Conservation (phyloP, 2,888 invertebrate species). For the Penaeus monodon region DNA sequence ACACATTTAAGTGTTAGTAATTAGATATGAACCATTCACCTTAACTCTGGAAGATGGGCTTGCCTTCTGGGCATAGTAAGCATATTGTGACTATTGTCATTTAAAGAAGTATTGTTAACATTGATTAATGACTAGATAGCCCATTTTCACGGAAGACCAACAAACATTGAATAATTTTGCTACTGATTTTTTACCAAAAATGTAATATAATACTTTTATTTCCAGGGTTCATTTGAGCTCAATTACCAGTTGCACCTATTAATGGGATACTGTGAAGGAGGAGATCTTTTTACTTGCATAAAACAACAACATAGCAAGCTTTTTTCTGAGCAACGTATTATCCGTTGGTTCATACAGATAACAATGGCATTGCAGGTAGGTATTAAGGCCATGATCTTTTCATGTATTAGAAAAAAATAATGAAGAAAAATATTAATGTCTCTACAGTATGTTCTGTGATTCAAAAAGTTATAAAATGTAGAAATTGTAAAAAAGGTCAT, state of each 20-base stretch:
- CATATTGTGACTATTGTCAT: too few species aligned
- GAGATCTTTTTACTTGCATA: constrained; percentile 39
- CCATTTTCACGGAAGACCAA: background rate
- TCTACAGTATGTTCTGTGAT: background rate
- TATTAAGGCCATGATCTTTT: background rate
- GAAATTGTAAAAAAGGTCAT: too few species aligned
- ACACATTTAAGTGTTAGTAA: too few species aligned
- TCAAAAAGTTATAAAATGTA: too few species aligned
- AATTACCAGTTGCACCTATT: constrained; percentile 31
- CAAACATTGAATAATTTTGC: background rate
- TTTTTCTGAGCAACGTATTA: constrained; percentile 40
- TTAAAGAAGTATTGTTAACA: too few species aligned
- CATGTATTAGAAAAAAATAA: background rate
- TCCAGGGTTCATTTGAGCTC: constrained; percentile 46
- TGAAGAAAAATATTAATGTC: background rate
- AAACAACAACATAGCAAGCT: constrained; percentile 23
- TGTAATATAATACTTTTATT: background rate
- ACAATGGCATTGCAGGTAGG: constrained; percentile 55
- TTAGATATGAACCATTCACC: too few species aligned
- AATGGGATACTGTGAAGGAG: constrained; percentile 55
- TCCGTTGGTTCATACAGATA: constrained; percentile 57
- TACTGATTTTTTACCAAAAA: background rate
- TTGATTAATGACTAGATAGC: too few species aligned
- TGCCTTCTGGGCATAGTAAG: too few species aligned
- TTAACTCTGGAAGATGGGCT: too few species aligned